phyloP scores from a whole-genome alignment of 2,797 vertebrate genomes.

The Hydrophis major region DNA sequence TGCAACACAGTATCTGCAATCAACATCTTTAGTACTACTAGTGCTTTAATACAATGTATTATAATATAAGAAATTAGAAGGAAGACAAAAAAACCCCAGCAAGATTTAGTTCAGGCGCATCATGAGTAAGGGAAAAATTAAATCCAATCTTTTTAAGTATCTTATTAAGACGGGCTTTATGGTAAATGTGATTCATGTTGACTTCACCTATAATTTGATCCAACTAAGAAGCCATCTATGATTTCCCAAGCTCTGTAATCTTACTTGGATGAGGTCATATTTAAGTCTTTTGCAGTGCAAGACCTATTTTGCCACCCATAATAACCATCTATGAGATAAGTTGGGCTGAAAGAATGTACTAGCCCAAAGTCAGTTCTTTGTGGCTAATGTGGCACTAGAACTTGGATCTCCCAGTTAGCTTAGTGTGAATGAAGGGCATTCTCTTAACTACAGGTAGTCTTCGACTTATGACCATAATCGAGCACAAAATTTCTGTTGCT shows the following conservation, averaged over 20 bases:
- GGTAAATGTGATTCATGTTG: neutral
- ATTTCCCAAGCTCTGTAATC: neutral
- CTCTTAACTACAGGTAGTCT: neutral
- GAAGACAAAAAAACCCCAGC: neutral
- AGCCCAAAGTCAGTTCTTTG: neutral
- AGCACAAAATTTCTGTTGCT: neutral
- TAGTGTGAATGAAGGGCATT: neutral
- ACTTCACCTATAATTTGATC: neutral
- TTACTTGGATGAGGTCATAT: neutral
- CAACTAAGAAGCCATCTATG: neutral
- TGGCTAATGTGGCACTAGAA: neutral
- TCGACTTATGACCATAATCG: neutral
- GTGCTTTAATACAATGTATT: neutral
- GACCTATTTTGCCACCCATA: neutral
- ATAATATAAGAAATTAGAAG: neutral
- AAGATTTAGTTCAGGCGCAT: neutral
- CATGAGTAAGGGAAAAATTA: neutral
- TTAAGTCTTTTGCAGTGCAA: neutral
- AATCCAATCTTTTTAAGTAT: neutral
- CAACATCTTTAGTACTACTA: neutral
- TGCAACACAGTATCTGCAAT: neutral
- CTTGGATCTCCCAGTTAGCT: neutral
- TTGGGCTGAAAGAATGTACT: neutral
- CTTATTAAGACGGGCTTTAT: neutral
- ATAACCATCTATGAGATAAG: neutral